Conservation (phyloP, 2,888 invertebrate genomes). For the Drosophila sordidapex region DNA sequence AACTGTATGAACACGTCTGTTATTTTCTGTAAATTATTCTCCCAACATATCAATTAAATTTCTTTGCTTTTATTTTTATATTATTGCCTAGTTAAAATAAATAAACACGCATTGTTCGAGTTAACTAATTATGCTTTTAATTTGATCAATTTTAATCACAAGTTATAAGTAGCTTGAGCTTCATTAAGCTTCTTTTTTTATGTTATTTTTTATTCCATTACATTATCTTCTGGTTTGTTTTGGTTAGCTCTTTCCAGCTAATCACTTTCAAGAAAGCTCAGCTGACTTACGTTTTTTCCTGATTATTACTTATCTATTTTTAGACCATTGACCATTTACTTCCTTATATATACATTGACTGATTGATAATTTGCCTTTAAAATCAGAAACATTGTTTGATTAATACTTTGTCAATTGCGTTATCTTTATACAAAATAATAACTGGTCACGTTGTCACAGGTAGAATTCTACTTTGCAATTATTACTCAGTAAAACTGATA, state of each 20-base stretch:
- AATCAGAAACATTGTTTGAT: not conserved
- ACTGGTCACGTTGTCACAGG: constrained; percentile 4
- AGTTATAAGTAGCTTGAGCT: not conserved
- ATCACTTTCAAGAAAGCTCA: not conserved
- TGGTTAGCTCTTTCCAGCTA: not conserved
- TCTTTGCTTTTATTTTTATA: not conserved
- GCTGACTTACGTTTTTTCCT: not conserved
- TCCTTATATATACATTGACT: not conserved
- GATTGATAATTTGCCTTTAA: not conserved
- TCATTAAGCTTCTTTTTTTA: not conserved
- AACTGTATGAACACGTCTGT: not conserved
- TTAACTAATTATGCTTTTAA: no score
- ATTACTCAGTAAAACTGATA: constrained; percentile 11
- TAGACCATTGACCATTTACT: not conserved
- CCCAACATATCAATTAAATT: not conserved
- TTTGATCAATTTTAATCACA: not conserved
- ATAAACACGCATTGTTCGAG: not conserved
- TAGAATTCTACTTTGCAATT: not conserved
- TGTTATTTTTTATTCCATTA: not conserved
- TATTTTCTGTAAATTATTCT: not conserved
- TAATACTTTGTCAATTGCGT: not conserved
- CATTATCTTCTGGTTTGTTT: not conserved
- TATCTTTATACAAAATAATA: constrained; percentile 7
- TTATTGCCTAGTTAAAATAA: not conserved
- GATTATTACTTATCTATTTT: not conserved